These are phyloP conservation scores for Dinomys branickii DNA, from an alignment of 2,113 vertebrate species.

Conservation along the genomic window DNA sequence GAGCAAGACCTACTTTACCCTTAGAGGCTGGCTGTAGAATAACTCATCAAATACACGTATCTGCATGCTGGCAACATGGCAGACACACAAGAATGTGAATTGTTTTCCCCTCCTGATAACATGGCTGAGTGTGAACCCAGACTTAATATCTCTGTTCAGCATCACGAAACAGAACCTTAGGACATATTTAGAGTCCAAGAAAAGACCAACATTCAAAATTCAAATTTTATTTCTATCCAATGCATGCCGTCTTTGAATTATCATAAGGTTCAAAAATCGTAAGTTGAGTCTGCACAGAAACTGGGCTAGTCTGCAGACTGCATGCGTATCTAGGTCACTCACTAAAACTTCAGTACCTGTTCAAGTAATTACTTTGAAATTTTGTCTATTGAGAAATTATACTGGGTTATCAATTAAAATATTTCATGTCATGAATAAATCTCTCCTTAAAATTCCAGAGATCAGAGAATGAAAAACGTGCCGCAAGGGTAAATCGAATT, in stretches of 20 bases:
- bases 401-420: background rate
- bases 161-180: background rate
- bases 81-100: rapidly evolving
- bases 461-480: conserved; percentile 16
- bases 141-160: background rate
- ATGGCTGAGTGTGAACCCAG: background rate
- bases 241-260: background rate
- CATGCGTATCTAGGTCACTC: background rate
- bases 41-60: background rate
- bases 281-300: background rate
- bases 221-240: background rate
- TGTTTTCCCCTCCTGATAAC: background rate
- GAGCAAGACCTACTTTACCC: background rate
- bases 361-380: background rate
- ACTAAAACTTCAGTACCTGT: background rate
- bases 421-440: background rate
- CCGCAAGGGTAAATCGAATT: background rate
- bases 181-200: background rate
- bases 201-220: background rate
- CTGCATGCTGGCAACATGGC: too few relatives aligned
- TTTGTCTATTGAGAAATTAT: conserved; percentile 9
- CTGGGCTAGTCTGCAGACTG: background rate
- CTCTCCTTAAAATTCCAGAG: background rate
- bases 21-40: background rate
- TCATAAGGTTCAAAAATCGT: background rate